phyloP scores from a whole-genome alignment of 2,888 invertebrate species.

The Amphipoea lucens region DNA sequence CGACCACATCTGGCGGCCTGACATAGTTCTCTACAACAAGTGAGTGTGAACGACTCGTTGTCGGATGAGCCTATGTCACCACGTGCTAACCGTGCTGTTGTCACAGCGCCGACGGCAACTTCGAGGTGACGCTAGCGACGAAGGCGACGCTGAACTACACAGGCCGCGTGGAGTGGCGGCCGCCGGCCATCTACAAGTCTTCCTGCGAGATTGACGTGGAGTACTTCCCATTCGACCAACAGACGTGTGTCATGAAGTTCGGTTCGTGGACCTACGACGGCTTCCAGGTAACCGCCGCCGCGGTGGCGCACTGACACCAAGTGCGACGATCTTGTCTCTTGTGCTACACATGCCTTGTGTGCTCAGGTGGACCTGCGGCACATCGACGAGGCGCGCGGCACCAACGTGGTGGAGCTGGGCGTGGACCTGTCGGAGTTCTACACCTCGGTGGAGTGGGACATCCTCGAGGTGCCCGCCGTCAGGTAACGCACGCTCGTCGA shows the following conservation, averaged over 20 bases:
- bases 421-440: slow-evolving; percentile 99
- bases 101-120: slow-evolving; percentile 96
- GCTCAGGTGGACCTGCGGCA: slow-evolving; percentile 96
- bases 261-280: slow-evolving; percentile 99
- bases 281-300: slow-evolving; percentile 92
- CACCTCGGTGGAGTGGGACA: slow-evolving; percentile 99
- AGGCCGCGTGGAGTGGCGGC: slow-evolving; percentile 98
- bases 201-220: slow-evolving; percentile 97
- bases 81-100: slow-evolving; percentile 20
- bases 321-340: neutral
- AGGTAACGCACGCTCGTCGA: slow-evolving; percentile 87
- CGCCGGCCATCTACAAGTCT: slow-evolving; percentile 98
- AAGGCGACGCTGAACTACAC: slow-evolving; percentile 97
- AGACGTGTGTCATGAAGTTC: slow-evolving; percentile 97
- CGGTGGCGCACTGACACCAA: neutral
- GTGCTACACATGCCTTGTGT: slow-evolving; percentile 16
- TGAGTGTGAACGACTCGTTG: slow-evolving; percentile 91
- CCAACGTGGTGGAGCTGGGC: slow-evolving; percentile 97
- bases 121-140: slow-evolving; percentile 97
- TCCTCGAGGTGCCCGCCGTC: slow-evolving; percentile 98
- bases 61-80: neutral
- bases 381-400: slow-evolving; percentile 96
- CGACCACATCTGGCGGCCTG: slow-evolving; percentile 98
- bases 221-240: slow-evolving; percentile 98
- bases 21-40: slow-evolving; percentile 98